These are phyloP conservation scores for Gila orcuttii DNA, from an alignment of 2,113 vertebrate genomes.

Conservation along the genomic window DNA sequence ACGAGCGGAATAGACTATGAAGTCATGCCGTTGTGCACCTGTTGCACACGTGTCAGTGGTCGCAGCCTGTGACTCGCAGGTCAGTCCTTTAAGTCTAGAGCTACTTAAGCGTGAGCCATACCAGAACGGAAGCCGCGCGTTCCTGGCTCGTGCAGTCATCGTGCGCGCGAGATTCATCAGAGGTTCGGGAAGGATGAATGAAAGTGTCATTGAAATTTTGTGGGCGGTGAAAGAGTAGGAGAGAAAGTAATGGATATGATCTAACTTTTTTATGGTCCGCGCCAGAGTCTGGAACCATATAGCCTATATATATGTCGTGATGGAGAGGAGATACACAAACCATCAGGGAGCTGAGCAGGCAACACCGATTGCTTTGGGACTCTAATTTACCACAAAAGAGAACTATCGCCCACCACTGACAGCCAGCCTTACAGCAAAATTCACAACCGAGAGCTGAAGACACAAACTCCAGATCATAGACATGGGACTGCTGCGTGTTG, in stretches of 20 bases:
- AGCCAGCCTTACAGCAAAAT: background rate
- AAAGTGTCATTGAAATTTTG: conserved; percentile 42
- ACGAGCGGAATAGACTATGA: background rate
- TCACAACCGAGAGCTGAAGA: background rate
- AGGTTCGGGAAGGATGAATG: conserved; percentile 23
- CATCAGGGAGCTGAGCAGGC: conserved; percentile 23
- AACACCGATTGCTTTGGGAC: conserved; percentile 20
- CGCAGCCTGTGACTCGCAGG: too few relatives aligned
- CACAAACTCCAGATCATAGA: conserved; percentile 1
- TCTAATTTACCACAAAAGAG: background rate
- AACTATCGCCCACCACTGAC: conserved; percentile 8
- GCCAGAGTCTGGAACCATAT: conserved; percentile 16
- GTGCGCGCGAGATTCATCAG: background rate
- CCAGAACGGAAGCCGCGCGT: conserved; percentile 31
- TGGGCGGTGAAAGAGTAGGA: background rate
- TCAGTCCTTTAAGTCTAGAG: background rate
- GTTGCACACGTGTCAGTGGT: background rate
- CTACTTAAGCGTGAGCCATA: background rate
- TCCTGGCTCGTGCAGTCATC: conserved; percentile 32
- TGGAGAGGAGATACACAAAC: background rate
- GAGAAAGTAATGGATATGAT: conserved; percentile 32
- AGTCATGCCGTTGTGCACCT: conserved; percentile 16
- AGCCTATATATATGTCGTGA: conserved; percentile 19
- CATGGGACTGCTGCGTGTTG: conserved; percentile 50
- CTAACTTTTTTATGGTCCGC: conserved; percentile 29